Base-by-base conservation (phyloP, 1,140 invertebrate genomes). In the Polypedilum vanderplanki region DNA sequence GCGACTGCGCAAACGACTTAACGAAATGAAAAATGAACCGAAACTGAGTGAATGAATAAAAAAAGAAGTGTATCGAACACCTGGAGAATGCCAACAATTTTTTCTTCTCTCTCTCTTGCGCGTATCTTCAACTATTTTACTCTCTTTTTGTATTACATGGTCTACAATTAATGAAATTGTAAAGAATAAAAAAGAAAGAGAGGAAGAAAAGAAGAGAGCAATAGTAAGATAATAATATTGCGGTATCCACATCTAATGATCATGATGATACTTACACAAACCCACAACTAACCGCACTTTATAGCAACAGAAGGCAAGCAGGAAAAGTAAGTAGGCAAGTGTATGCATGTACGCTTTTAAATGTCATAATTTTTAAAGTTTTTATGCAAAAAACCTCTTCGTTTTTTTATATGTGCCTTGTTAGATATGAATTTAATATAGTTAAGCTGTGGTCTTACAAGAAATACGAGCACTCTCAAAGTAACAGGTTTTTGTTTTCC, bases 1-100 rank as follows among this genome's bases (percentile, higher is more conserved):
- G 46, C 46, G 46, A 57, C 65, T 70, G 65, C 65, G 65, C 65
- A 22, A 20, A 70, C 10, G 17, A 70, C 65, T 70, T 22, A 70
- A 70, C 17, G 8, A 18, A 70, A 70, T 20, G 65, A 70, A 70
- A 70, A 20, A 20, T 70, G 20, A 70, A 18, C 17, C 65, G 65
- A 70, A 70, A 70, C 65, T 70, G 65, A 70, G 9, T 18, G 65
- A 70, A 22, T 18, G 65, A 70, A 20, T n/a, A 33, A 33, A 33
- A n/a, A 33, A 33, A 33, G 24, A 33, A 33, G 24, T 33, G 5
- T 33, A 33, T 33, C 24, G 24, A 70, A 70, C 20, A 20, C 46
- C 46, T 57, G 46, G 46, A 57, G 46, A 57, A 57, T 57, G 46
- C n/a, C 12, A n/a, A 57, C 4, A 57, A n/a, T 57, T 12, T n/a